Evolutionary conservation across 2,888 invertebrate species (phyloP).

Genomic region (Drosophila villosipedis): DNA sequence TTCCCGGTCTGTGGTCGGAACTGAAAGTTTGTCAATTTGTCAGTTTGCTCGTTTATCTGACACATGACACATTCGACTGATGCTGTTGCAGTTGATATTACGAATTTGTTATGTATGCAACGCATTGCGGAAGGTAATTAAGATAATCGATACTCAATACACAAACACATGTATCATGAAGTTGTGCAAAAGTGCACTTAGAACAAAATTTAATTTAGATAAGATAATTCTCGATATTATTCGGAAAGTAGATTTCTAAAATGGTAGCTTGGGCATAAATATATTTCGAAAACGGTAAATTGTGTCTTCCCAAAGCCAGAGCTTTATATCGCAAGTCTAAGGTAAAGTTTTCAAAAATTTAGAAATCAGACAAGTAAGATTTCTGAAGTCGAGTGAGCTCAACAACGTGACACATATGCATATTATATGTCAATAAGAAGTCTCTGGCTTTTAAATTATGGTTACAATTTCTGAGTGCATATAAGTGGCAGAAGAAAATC

Average conservation of each 20-base stretch:
- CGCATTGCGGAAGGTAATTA: constrained; percentile 3
- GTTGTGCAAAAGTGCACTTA: background rate
- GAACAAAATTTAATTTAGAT: background rate
- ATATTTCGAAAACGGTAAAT: background rate
- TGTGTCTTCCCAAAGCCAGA: background rate
- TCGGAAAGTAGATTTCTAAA: background rate
- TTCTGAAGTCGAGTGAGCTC: background rate
- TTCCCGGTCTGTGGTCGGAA: background rate
- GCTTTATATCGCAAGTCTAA: background rate
- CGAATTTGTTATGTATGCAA: background rate
- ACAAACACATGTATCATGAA: background rate
- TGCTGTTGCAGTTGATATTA: constrained; percentile 1
- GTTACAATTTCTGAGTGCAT: background rate
- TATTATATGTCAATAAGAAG: background rate
- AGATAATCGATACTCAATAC: constrained; percentile 1
- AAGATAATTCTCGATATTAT: background rate
- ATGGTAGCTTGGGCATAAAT: background rate
- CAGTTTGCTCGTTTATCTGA: constrained; percentile 8
- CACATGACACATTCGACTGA: constrained; percentile 14
- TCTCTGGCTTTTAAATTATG: background rate
- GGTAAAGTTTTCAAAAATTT: background rate
- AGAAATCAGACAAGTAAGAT: background rate
- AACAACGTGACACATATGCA: background rate
- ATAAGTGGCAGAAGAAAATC: background rate
- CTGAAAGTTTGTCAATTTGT: constrained; percentile 8